Evolutionary conservation across 2,113 vertebrate genomes (phyloP), one percentile per base, ranked within the genome.

Genomic region (Nycticorax nycticorax): DNA sequence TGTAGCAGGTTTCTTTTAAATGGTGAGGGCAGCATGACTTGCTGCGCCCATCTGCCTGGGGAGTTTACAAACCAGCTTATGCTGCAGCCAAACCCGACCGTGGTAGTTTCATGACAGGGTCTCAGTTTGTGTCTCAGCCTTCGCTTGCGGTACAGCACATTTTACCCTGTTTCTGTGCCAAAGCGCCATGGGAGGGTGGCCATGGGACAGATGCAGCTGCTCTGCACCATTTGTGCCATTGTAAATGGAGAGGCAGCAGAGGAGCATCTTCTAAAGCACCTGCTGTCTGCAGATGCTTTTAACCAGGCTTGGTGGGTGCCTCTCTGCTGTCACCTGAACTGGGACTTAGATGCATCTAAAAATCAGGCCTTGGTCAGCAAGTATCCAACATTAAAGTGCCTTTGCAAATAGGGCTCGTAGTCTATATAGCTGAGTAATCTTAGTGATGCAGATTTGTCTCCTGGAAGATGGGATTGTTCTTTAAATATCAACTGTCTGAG

Each of bases 201-300:
- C 16, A 7, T 16, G 32, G 43, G 53, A 83, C 43, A 68, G 33
- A 55, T 52, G 18, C 1, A 71, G 28, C 32, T 88, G 41, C 47
- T 66, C 14, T 67, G 55, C 19, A 26, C 26, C 13, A 9, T 78
- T 72, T 75, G 19, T 79, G 32, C 66, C 20, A 7, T 59, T 90
- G 69, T 78, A 90, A 78, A 37, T 39, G 14, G n/a, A 62, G 35
- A 45, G 11, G 71, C 43, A 76, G 43, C 41, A 75, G 85, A 68
- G 62, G 30, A 85, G 8, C 47, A 30, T 85, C 47, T 87, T 93
- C 43, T 63, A 57, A 81, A 72, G 39, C 18, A 67, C 59, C 26
- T 88, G 56, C 28, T 84, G 30, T 66, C 72, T 89, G 63, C 57
- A 56, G 24, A 32, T 92, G 33, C n/a, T 93, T 88, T 90, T 77